Percentiles rank a stretch among this genome's conserved stretches.
phyloP scores from a whole-genome alignment of 2,113 vertebrate species.

The Pelmatolapia mariae region DNA sequence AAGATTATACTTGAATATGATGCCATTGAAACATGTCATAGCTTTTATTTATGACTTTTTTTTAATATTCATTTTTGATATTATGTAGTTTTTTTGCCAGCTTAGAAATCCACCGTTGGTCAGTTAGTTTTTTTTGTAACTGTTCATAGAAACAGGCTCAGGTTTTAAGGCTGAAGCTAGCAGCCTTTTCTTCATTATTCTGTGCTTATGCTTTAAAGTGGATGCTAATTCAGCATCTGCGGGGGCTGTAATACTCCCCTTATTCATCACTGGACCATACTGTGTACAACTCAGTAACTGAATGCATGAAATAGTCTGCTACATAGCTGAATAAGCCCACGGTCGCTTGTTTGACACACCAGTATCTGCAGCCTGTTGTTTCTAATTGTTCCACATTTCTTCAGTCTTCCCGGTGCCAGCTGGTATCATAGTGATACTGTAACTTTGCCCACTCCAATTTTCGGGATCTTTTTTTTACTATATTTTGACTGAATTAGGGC shows the following conservation, averaged over 20 bases:
- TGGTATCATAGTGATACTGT: slow-evolving; percentile 12
- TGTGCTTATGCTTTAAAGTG: slow-evolving; percentile 57
- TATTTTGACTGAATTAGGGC: background rate
- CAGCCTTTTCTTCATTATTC: slow-evolving; percentile 19
- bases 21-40: slow-evolving; percentile 72
- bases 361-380: slow-evolving; percentile 41
- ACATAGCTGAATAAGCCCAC: background rate
- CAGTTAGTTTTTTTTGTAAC: slow-evolving; percentile 34
- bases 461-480: background rate
- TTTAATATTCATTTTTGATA: background rate
- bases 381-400: slow-evolving; percentile 49
- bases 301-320: background rate
- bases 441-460: background rate
- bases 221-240: slow-evolving; percentile 35
- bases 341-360: background rate
- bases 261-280: slow-evolving; percentile 45
- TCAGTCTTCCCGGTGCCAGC: slow-evolving; percentile 14
- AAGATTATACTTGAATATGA: slow-evolving; percentile 83
- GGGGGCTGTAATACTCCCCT: background rate
- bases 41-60: slow-evolving; percentile 69
- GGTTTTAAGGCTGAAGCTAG: slow-evolving; percentile 46
- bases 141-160: slow-evolving; percentile 41
- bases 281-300: slow-evolving; percentile 9
- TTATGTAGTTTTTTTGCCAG: slow-evolving; percentile 52
- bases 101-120: slow-evolving; percentile 32